Base-by-base conservation (phyloP, 2,888 invertebrate genomes). In the Camponotus fellah region DNA sequence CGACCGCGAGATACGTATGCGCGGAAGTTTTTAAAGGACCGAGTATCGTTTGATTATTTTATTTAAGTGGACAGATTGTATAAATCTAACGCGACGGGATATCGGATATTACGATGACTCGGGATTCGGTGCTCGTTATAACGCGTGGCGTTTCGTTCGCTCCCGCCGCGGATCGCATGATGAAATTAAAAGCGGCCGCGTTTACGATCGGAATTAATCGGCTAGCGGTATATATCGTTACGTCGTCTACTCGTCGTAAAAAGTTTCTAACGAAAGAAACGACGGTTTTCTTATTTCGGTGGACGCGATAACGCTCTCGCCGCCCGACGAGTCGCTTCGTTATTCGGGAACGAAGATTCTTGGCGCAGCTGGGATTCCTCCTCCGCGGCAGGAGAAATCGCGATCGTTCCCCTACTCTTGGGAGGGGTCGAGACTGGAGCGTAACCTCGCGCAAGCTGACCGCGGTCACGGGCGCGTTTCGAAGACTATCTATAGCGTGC, bases 41-140 rank as follows among this genome's bases (percentile, higher is more conserved):
- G 56, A 68, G 85, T 86, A 85, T 92, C 92, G 91, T 92, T 92
- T 92, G 91, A 92, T 26, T 92, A 90, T 91, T 92, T 92, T 92
- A 92, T 92, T 92, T 87, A 88, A 92, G 91, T 91, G 80, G 74
- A 62, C 37, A 68, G 75, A 32, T 89, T 81, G 79, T 26, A 26
- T 26, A 26, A 26, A 26, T 83, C 64, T 32, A 86, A 86, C 62
- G 77, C 71, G 14, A 74, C 32, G 53, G 66, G 37, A 69, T 53
- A 46, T 60, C 17, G 32, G 8, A n/a, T 12, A 46, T 75, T 84
- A 75, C 68, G 82, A 49, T 40, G 64, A 0, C 6, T 32, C 8
- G 14, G 14, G 43, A 32, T 53, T 68, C 40, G 40, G 34, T 3
- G 32, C 68, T 72, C 14, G 56, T 32, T 60, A 26, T n/a, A 43